Conservation (phyloP, 2,113 vertebrate species). For the Hirundichthys speculiger region DNA sequence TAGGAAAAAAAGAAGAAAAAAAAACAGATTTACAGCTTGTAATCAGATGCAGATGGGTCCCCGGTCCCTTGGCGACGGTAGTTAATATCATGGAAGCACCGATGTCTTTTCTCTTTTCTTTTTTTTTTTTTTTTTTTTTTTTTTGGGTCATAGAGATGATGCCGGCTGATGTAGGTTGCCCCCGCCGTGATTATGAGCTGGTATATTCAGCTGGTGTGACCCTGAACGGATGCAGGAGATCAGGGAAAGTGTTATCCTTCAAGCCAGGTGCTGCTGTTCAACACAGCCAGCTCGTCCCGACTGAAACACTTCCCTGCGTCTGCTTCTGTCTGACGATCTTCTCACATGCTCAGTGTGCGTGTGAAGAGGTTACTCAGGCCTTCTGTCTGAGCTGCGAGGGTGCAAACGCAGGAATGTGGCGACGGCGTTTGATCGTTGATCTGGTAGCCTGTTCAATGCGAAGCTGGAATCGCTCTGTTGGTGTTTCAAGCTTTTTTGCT, state of each 20-base stretch:
- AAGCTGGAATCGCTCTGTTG: slow-evolving; percentile 13
- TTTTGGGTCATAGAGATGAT: slow-evolving; percentile 41
- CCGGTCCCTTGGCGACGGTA: slow-evolving; percentile 29
- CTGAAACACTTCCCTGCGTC: slow-evolving; percentile 62
- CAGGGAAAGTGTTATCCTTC: slow-evolving; percentile 68
- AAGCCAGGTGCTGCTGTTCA: slow-evolving; percentile 69
- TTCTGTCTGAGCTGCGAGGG: slow-evolving; percentile 36
- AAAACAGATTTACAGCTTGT: slow-evolving; percentile 54
- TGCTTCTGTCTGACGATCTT: slow-evolving; percentile 55
- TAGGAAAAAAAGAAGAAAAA: slow-evolving; percentile 27
- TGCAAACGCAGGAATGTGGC: slow-evolving; percentile 24
- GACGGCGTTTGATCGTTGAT: slow-evolving; percentile 36
- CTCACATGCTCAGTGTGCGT: slow-evolving; percentile 30
- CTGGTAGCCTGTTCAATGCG: slow-evolving; percentile 26
- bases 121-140: slow-evolving; percentile 12
- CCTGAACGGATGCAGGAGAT: slow-evolving; percentile 46
- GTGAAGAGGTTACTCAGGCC: slow-evolving; percentile 56
- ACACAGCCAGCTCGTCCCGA: slow-evolving; percentile 68
- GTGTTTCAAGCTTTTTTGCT: slow-evolving; percentile 50
- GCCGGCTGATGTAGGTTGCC: slow-evolving; percentile 40
- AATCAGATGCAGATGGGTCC: slow-evolving; percentile 63
- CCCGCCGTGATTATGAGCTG: slow-evolving; percentile 41
- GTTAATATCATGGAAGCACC: slow-evolving; percentile 50
- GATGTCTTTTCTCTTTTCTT: slow-evolving; percentile 40
- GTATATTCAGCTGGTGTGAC: slow-evolving; percentile 45